These are phyloP conservation scores for Porites evermanni DNA, from an alignment of 92 coral and sea anemone species.

Conservation along the genomic window DNA sequence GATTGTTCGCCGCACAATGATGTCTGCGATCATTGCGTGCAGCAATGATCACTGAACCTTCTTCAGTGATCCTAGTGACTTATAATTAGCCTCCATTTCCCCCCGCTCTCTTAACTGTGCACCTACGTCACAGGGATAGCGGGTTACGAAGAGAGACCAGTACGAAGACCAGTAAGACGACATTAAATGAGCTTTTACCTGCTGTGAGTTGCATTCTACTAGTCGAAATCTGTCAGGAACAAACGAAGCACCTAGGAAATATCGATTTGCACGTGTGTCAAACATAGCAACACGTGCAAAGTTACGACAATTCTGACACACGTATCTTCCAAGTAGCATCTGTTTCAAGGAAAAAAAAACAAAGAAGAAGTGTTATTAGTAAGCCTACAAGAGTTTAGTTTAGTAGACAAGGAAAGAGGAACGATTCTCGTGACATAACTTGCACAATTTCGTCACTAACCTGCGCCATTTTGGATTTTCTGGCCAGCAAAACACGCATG, in stretches of 20 bases:
- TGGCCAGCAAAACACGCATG: neutral
- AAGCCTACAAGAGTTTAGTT: neutral
- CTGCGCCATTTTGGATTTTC: slow-evolving; percentile 90
- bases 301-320: slow-evolving; percentile 79
- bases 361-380: neutral
- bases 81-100: too few species aligned
- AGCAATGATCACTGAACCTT: too few species aligned
- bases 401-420: neutral
- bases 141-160: neutral
- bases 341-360: neutral
- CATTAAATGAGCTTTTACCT: slow-evolving; percentile 37
- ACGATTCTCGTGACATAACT: slow-evolving; percentile 20
- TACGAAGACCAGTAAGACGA: neutral
- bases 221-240: slow-evolving; percentile 31
- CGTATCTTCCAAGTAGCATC: slow-evolving; percentile 78
- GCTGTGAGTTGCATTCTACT: slow-evolving; percentile 48
- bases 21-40: too few species aligned
- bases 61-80: too few species aligned
- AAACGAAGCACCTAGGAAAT: neutral
- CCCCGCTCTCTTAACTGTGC: too few species aligned
- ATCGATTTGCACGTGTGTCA: slow-evolving; percentile 73
- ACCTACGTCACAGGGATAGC: neutral
- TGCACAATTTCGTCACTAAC: slow-evolving; percentile 64
- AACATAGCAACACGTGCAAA: slow-evolving; percentile 64
- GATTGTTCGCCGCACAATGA: too few species aligned